Percentiles rank a stretch among this genome's conserved stretches.
These are phyloP conservation scores for Heteronetta atricapilla DNA, from an alignment of 2,113 vertebrate species.

Conservation along the genomic window DNA sequence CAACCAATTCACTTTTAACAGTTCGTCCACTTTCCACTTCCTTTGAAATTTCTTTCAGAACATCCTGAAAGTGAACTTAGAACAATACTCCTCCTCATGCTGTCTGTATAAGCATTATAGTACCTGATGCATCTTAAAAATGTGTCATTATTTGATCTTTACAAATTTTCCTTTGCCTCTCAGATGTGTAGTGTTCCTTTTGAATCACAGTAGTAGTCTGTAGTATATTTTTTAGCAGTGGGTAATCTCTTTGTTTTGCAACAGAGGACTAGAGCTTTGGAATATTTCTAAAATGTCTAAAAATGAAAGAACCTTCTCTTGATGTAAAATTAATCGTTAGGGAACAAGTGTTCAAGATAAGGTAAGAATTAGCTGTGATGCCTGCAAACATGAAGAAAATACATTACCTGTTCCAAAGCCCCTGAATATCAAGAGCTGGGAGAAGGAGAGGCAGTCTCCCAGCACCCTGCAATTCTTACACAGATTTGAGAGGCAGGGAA, in stretches of 20 bases:
- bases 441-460: too few relatives aligned
- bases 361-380: not conserved
- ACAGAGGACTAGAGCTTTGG: not conserved
- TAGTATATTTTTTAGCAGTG: not conserved
- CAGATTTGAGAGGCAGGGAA: not conserved
- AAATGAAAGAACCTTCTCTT: not conserved
- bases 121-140: not conserved
- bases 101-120: not conserved
- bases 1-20: not conserved
- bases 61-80: not conserved
- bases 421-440: not conserved
- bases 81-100: not conserved
- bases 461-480: not conserved
- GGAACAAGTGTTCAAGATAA: not conserved
- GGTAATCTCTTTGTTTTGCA: not conserved
- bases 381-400: not conserved
- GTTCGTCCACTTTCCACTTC: not conserved
- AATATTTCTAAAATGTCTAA: not conserved
- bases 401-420: not conserved
- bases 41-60: not conserved
- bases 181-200: not conserved
- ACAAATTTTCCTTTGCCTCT: not conserved
- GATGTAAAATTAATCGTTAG: not conserved
- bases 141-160: not conserved
- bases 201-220: accelerated